Evolutionary conservation across 1,140 invertebrate species (phyloP), one percentile per base, ranked within the genome.

Genomic region (Bombus superbus): DNA sequence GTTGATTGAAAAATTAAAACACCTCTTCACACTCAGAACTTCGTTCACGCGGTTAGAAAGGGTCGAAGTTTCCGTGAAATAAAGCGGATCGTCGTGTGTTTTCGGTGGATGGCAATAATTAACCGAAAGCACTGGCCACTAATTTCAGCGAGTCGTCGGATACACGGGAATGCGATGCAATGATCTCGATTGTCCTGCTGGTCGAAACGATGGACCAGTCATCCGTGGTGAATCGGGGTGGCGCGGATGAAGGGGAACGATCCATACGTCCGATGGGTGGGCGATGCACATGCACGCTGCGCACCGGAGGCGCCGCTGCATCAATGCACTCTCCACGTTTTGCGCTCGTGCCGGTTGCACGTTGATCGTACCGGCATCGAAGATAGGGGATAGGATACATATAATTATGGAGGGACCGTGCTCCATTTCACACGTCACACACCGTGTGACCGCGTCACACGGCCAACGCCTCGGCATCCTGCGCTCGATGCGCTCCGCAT

Each of bases 401-500:
- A 94, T 95, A 95, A 95, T 95, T 95, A 95, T 93, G 91, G 89
- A 91, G 79, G 86, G 87, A 86, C 89, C 87, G 91, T 94, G 94
- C 93, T 95, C 94, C 94, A 95, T 95, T 95, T 95, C 94, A 94
- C 94, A 94, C 93, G 93, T 95, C 93, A 92, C 93, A 92, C 94
- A 94, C 92, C 93, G 92, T 94, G 91, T 94, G 94, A 94, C 94
- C 94, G 92, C 93, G 93, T 95, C 94, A 94, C 91, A 94, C 93
- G 92, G 91, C 92, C 90, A 90, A 94, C 94, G 93, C 94, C 93
- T 94, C 91, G 88, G 86, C 89, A 87, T 91, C 82, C 62, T 86
- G 76, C 78, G 76, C 42, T n/a, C 86, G 73, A 68, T 80, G 78
- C 76, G 66, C 57, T 68, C 5, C 18, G 47, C 47, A 53, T 53